Evolutionary conservation across 2,113 vertebrate species (phyloP).

Genomic region (Ammodramus savannarum): DNA sequence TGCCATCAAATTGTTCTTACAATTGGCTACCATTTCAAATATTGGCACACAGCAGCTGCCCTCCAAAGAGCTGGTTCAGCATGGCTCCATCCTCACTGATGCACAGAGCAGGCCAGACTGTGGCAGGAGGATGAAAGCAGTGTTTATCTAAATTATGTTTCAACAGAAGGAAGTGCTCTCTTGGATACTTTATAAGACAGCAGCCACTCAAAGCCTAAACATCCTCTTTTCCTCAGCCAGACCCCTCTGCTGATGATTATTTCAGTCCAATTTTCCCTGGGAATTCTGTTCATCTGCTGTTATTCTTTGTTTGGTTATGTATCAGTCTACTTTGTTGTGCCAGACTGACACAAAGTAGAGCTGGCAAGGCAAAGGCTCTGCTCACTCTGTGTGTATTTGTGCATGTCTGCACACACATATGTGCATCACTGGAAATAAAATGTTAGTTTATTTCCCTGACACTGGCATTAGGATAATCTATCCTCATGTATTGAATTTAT

Average conservation of each 20-base stretch:
- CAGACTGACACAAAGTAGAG: background rate
- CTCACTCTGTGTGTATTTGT: accelerated
- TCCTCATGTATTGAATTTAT: background rate
- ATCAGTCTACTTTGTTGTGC: background rate
- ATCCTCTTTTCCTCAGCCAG: background rate
- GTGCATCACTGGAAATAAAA: background rate
- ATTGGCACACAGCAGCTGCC: background rate
- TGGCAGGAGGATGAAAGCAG: background rate
- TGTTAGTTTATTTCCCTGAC: background rate
- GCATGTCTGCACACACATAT: accelerated
- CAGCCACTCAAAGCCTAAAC: background rate
- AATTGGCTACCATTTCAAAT: background rate
- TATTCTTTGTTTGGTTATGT: background rate
- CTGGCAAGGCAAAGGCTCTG: background rate
- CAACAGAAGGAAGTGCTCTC: background rate
- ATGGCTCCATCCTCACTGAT: background rate
- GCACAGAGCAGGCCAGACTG: background rate
- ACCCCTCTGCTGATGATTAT: background rate
- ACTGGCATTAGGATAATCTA: background rate
- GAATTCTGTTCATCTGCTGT: background rate
- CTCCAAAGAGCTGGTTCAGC: background rate
- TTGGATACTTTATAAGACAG: background rate
- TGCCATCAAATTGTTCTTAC: background rate
- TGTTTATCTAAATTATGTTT: background rate
- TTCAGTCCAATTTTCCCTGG: background rate